Evolutionary conservation across 2,113 vertebrate genomes (phyloP), one percentile per base, ranked within the genome.

Genomic region (Phodopus roborovskii): DNA sequence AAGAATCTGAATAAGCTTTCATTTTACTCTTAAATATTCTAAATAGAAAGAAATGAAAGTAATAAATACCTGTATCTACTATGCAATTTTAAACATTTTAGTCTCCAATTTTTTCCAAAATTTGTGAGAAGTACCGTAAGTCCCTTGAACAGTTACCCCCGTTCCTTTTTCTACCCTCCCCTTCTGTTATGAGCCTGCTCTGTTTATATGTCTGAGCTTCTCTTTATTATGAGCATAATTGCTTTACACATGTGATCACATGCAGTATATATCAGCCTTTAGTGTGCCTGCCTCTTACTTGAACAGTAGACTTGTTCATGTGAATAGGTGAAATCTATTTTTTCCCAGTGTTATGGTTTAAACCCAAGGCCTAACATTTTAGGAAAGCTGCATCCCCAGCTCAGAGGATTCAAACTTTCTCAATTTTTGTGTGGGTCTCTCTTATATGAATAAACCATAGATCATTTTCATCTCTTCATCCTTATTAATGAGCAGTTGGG

Each of bases 91-190:
- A 78, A 94, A 50, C 24, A 26, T 39, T 91, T 86, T 75, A 70
- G 75, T 92, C 78, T 16, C 60, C 73, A 81, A 62, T 30, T 22
- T 91, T 88, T 97, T 88, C 64, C 20, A 79, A 42, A 95, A 92
- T 56, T 68, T 36, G 45, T 64, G 66, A 42, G 60, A 77, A 64
- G 3, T 90, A 58, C 2, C 36, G 39, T 79, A 48, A 58, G 30
- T 42, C 50, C n/a, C 56, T 95, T 91, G 73, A 79, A 15, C 60
- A 39, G 50, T 64, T 87, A 19, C 75, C 83, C 15, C 53, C 17
- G 79, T 50, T 68, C 15, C 48, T 33, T 92, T 48, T 36, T 62
- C 45, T 62, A 45, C 16, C 70, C 5, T 33, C 13, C 24, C n/a
- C 73, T 62, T 71, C 16, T 64, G 8, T 68, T 68, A 84, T 30